phyloP scores from a whole-genome alignment of 2,113 vertebrate genomes.

The Fregetta grallaria region DNA sequence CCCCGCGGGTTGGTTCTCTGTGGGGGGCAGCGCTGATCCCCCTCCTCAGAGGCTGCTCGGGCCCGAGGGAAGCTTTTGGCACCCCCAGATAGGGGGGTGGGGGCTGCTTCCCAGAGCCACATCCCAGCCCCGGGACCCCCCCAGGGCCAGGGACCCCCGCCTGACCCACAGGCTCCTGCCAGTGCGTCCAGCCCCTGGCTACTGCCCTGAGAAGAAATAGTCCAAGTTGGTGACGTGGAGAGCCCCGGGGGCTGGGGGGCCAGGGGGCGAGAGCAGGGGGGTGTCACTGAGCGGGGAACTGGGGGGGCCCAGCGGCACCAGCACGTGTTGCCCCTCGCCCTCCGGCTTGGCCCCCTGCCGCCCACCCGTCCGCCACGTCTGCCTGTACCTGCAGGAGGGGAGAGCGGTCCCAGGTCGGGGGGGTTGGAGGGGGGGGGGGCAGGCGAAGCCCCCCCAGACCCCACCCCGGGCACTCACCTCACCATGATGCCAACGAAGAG shows the following conservation, averaged over 20 bases:
- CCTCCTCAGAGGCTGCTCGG: neutral
- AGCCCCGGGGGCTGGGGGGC: neutral
- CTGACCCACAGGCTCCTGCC: neutral
- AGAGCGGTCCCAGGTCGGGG: neutral
- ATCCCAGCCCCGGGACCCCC: neutral
- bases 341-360: neutral
- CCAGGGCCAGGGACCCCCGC: too few relatives aligned
- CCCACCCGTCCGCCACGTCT: neutral
- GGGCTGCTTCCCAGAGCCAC: neutral
- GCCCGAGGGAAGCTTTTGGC: neutral
- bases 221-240: neutral
- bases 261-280: neutral
- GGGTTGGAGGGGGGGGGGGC: neutral
- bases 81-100: fast-evolving
- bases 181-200: neutral
- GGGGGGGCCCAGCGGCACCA: neutral
- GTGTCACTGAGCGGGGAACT: neutral
- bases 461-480: constrained; percentile 42
- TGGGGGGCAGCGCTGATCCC: neutral
- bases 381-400: constrained; percentile 3
- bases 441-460: neutral
- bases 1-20: neutral
- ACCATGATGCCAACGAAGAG: constrained; percentile 39
- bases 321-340: neutral
- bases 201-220: constrained; percentile 10